Evolutionary conservation across 1,140 invertebrate species (phyloP).

Genomic region (Coptotermes formosanus): DNA sequence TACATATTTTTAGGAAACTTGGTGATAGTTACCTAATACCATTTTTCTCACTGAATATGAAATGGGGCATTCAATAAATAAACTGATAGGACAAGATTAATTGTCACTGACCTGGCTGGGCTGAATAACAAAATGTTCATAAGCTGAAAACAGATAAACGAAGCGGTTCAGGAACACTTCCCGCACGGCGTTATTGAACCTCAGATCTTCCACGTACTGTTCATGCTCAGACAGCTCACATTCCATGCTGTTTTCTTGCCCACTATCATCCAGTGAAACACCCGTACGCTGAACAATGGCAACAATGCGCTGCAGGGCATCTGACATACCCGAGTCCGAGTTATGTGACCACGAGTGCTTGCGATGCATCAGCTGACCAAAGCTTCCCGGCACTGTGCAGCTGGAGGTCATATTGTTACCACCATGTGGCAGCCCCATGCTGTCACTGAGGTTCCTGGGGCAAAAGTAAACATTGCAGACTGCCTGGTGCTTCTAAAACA

Average conservation of each 20-base stretch:
- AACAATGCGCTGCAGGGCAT: slow-evolving; percentile 73
- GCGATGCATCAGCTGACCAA: slow-evolving; percentile 57
- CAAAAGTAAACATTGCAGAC: too few relatives aligned
- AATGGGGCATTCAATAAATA: too few relatives aligned
- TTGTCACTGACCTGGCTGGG: slow-evolving; percentile 68
- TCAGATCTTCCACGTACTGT: slow-evolving; percentile 79
- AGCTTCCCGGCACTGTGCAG: slow-evolving; percentile 57
- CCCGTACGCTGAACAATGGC: slow-evolving; percentile 71
- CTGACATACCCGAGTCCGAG: slow-evolving; percentile 57
- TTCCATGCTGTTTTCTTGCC: slow-evolving; percentile 40
- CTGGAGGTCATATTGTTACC: slow-evolving; percentile 53
- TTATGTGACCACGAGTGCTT: slow-evolving; percentile 76
- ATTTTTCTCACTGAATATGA: too few relatives aligned
- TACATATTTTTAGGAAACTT: too few relatives aligned
- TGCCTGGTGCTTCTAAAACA: too few relatives aligned
- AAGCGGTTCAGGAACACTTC: slow-evolving; percentile 97
- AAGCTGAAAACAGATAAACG: slow-evolving; percentile 91
- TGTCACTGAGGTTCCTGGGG: slow-evolving; percentile 1
- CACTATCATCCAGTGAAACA: slow-evolving; percentile 44
- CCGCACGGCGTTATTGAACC: slow-evolving; percentile 88
- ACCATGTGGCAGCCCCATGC: not conserved
- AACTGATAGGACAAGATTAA: too few relatives aligned
- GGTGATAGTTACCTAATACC: too few relatives aligned
- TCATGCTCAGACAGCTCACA: slow-evolving; percentile 54
- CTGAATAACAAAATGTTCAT: slow-evolving; percentile 95